These are phyloP conservation scores for Dyspetes luteomarginatus DNA, from an alignment of 2,888 invertebrate species.

Conservation along the genomic window DNA sequence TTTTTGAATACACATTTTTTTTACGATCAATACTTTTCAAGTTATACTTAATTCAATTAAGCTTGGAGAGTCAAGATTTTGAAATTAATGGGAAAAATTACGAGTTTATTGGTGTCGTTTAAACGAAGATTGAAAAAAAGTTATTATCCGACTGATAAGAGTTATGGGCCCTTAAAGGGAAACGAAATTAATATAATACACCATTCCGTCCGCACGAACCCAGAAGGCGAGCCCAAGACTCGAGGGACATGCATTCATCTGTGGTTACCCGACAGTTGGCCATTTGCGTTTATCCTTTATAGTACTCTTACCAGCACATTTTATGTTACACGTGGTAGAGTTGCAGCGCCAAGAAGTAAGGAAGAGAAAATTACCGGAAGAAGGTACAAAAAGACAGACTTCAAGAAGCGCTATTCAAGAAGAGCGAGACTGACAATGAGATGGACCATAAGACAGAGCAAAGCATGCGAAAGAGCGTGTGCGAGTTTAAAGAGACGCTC, in stretches of 20 bases:
- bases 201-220: background rate
- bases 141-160: too few species aligned
- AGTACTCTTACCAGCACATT: conserved; percentile 42
- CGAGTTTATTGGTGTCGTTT: too few species aligned
- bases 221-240: background rate
- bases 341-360: background rate
- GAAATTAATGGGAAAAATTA: too few species aligned
- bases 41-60: too few species aligned
- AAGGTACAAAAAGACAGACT: background rate
- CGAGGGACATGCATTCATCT: background rate
- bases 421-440: background rate
- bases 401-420: background rate
- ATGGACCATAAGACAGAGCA: background rate
- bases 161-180: too few species aligned
- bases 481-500: conserved; percentile 73
- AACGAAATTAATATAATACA: background rate
- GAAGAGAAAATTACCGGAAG: conserved; percentile 29
- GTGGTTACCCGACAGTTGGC: conserved; percentile 42
- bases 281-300: conserved; percentile 32
- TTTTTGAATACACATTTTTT: too few species aligned
- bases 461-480: conserved; percentile 64
- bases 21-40: too few species aligned
- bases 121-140: too few species aligned
- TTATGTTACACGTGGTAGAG: conserved; percentile 56
- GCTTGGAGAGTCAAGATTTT: too few species aligned